phyloP scores from a whole-genome alignment of 1,140 invertebrate species.

The Manduca sexta region DNA sequence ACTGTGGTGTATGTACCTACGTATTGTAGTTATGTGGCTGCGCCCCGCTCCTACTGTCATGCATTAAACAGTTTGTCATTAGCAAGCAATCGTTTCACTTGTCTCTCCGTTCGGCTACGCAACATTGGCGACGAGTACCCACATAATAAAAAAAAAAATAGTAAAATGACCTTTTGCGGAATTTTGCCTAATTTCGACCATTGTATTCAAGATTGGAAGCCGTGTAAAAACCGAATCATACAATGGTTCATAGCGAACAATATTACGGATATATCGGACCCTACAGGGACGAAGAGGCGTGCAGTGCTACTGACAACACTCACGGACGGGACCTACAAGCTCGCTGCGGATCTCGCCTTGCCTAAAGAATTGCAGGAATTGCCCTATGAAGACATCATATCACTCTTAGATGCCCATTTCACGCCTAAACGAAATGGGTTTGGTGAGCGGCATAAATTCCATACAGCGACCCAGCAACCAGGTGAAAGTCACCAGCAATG shows the following conservation, averaged over 20 bases:
- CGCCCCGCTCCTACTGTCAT: too few relatives aligned
- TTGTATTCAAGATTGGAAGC: conserved; percentile 10
- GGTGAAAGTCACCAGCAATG: conserved; percentile 8
- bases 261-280: conserved; percentile 5
- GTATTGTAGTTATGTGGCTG: too few relatives aligned
- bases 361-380: conserved; percentile 9
- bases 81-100: too few relatives aligned
- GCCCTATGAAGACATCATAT: conserved; percentile 5
- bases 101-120: not conserved
- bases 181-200: conserved; percentile 16
- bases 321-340: conserved; percentile 15
- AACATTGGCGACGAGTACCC: conserved; percentile 11
- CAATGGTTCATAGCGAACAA: conserved; percentile 19
- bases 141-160: not conserved
- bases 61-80: too few relatives aligned
- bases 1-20: too few relatives aligned
- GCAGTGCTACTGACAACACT: conserved; percentile 11
- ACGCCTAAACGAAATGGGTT: conserved; percentile 13
- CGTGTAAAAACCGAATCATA: conserved; percentile 11
- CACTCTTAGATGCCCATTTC: conserved; percentile 11
- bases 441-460: conserved; percentile 5
- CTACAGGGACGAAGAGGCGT: conserved; percentile 6
- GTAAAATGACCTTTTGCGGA: conserved; percentile 1
- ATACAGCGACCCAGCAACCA: not conserved
- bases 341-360: conserved; percentile 11